Percentiles rank a stretch among this genome's conserved stretches.
Conservation (phyloP, 1,140 invertebrate species). For the Bombus haemorrhoidalis region DNA sequence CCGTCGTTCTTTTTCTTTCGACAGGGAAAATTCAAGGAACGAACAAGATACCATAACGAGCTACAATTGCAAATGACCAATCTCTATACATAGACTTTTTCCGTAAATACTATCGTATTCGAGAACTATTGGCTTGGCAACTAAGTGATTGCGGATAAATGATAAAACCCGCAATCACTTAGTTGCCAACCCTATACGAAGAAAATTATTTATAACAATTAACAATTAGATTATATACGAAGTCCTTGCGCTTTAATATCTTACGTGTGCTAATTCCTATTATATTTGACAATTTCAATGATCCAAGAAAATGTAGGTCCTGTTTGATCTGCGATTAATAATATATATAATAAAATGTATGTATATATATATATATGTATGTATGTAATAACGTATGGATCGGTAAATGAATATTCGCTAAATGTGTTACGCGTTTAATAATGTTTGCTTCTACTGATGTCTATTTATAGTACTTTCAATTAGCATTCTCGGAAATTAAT, state of each 20-base stretch:
- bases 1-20: neutral
- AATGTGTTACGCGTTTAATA: neutral
- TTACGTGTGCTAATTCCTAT: too few relatives aligned
- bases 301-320: too few relatives aligned
- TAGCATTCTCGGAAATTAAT: constrained; percentile 38
- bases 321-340: too few relatives aligned
- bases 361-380: too few relatives aligned
- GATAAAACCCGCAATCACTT: too few relatives aligned
- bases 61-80: neutral
- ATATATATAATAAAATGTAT: too few relatives aligned
- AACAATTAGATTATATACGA: too few relatives aligned
- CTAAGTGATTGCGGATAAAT: too few relatives aligned
- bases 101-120: neutral
- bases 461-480: constrained; percentile 25
- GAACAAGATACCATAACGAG: neutral
- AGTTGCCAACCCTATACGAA: neutral
- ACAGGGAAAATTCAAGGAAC: neutral
- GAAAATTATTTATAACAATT: neutral
- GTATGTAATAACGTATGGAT: neutral
- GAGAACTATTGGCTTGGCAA: neutral
- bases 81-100: neutral
- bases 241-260: too few relatives aligned
- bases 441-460: neutral
- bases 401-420: too few relatives aligned
- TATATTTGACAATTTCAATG: too few relatives aligned